Percentiles rank a stretch among this genome's conserved stretches.
Evolutionary conservation across 2,113 vertebrate species (phyloP).

Genomic region (Podarcis muralis): DNA sequence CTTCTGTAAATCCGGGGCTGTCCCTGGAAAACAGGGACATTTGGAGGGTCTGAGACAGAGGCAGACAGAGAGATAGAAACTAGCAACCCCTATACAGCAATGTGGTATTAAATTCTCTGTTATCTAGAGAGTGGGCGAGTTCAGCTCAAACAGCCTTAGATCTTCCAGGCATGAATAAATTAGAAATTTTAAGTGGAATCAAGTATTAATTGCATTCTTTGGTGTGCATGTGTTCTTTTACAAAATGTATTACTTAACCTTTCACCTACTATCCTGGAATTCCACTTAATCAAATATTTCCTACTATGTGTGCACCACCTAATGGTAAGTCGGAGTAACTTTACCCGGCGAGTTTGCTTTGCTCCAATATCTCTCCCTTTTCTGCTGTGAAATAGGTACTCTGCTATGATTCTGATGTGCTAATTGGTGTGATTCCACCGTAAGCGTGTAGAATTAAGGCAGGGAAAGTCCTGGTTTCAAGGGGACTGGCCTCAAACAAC

Average conservation of each 20-base stretch:
- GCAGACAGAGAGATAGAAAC: neutral
- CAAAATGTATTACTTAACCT: slow-evolving; percentile 52
- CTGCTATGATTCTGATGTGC: neutral
- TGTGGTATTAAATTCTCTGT: slow-evolving; percentile 14
- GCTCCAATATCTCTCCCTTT: neutral
- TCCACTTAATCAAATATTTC: slow-evolving; percentile 52
- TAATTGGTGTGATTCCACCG: neutral
- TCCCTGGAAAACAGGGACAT: too few species aligned
- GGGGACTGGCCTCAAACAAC: neutral
- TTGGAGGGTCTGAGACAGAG: neutral
- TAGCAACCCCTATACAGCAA: neutral
- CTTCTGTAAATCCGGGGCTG: too few species aligned
- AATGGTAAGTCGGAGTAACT: slow-evolving; percentile 68
- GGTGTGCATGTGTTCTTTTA: neutral
- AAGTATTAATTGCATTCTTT: slow-evolving; percentile 29
- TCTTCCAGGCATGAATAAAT: slow-evolving; percentile 32
- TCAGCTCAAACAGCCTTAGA: neutral
- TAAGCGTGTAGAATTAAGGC: neutral
- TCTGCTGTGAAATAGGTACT: neutral
- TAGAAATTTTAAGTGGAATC: slow-evolving; percentile 42
- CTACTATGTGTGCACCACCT: slow-evolving; percentile 72
- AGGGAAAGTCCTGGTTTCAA: neutral
- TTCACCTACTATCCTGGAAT: slow-evolving; percentile 47
- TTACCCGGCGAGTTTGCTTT: neutral
- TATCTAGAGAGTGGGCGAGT: neutral